Evolutionary conservation across 2,113 vertebrate species (phyloP).

Genomic region (Oreochromis spilurus): DNA sequence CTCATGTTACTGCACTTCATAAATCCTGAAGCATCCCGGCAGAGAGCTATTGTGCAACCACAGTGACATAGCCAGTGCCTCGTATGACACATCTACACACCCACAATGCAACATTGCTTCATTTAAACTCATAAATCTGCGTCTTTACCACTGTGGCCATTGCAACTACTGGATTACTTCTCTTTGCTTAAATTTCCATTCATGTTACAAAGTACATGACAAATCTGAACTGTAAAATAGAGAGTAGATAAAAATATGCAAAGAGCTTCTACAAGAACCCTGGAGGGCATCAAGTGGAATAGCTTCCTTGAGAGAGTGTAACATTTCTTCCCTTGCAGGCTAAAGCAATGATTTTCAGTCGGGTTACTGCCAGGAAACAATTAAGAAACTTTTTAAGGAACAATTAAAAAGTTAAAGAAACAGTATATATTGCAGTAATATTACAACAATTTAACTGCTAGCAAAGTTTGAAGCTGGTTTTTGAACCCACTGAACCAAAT

Average conservation of each 20-base stretch:
- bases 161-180: background rate
- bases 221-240: background rate
- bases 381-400: background rate
- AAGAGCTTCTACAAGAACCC: background rate
- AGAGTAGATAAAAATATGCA: background rate
- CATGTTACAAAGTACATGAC: background rate
- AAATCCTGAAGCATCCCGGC: slow-evolving; percentile 12
- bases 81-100: slow-evolving; percentile 17
- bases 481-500: too few species aligned
- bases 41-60: slow-evolving; percentile 22
- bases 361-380: background rate
- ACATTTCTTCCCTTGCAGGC: background rate
- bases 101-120: background rate
- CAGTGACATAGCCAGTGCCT: slow-evolving; percentile 12
- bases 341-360: background rate
- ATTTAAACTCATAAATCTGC: background rate
- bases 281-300: background rate
- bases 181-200: background rate
- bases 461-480: too few species aligned
- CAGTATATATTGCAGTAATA: background rate
- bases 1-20: slow-evolving; percentile 36
- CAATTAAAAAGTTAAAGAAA: background rate
- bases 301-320: background rate
- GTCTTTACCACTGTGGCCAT: background rate
- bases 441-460: background rate